phyloP scores from a whole-genome alignment of 2,113 vertebrate genomes.

The Indri indri region DNA sequence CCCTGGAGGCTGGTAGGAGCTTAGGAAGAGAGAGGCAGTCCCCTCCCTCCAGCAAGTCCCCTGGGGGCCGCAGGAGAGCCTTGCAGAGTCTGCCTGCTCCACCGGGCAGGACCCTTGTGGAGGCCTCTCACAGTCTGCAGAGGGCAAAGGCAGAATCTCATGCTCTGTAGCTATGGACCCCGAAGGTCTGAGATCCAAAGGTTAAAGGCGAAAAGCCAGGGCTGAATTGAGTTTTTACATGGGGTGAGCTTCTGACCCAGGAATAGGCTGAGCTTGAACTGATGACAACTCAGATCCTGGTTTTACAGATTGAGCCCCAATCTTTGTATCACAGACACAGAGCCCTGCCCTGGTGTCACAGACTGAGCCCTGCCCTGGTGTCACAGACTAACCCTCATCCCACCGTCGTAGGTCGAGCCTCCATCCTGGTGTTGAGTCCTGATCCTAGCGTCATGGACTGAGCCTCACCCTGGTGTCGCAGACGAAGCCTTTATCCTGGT shows the following conservation, averaged over 20 bases:
- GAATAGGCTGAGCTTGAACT: background rate
- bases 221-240: background rate
- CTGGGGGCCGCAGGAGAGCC: background rate
- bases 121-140: background rate
- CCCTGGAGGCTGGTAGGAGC: background rate
- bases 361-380: background rate
- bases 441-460: background rate
- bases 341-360: background rate
- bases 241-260: background rate
- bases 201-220: background rate
- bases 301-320: background rate
- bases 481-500: background rate
- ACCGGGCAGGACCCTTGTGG: background rate
- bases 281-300: background rate
- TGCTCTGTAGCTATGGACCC: background rate
- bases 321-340: background rate
- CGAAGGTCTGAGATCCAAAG: background rate
- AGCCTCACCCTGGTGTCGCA: background rate
- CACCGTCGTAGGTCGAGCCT: too few relatives aligned
- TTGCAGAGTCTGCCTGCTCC: background rate
- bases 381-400: too few relatives aligned
- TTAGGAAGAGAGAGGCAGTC: background rate
- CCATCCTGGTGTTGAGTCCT: background rate
- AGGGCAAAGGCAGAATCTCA: background rate
- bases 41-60: background rate